These are phyloP conservation scores for Chitala chitala DNA, from an alignment of 2,113 vertebrate species.

Conservation along the genomic window DNA sequence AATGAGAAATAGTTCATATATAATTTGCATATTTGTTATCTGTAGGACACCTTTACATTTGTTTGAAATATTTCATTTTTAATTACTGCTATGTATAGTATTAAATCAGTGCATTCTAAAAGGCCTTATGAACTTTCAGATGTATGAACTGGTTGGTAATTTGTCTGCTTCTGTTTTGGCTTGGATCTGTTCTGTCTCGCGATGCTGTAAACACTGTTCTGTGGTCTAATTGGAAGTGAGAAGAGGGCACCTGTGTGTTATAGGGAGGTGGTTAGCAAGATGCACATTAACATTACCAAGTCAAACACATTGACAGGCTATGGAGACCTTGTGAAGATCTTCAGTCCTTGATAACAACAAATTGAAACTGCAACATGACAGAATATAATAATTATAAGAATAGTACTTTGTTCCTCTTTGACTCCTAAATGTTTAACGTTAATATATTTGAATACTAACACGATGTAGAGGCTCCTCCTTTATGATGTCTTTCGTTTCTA, in stretches of 20 bases:
- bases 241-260: constrained; percentile 3
- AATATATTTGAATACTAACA: constrained; percentile 4
- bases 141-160: background rate
- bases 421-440: constrained; percentile 10
- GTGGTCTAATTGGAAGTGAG: background rate
- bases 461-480: background rate
- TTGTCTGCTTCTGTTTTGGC: background rate
- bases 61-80: background rate
- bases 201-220: background rate
- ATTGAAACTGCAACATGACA: background rate
- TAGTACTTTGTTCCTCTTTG: background rate
- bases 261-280: too few relatives aligned
- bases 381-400: background rate
- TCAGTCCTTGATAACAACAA: constrained; percentile 1
- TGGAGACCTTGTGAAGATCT: too few relatives aligned
- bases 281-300: too few relatives aligned
- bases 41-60: background rate
- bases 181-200: background rate
- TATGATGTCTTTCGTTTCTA: too few relatives aligned
- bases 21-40: background rate
- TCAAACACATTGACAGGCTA: too few relatives aligned
- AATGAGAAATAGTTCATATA: constrained; percentile 6
- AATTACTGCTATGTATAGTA: background rate
- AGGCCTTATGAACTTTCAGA: too few relatives aligned
- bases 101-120: too few relatives aligned